Base-by-base conservation (phyloP, 2,888 invertebrate species). In the Trilocha varians region DNA sequence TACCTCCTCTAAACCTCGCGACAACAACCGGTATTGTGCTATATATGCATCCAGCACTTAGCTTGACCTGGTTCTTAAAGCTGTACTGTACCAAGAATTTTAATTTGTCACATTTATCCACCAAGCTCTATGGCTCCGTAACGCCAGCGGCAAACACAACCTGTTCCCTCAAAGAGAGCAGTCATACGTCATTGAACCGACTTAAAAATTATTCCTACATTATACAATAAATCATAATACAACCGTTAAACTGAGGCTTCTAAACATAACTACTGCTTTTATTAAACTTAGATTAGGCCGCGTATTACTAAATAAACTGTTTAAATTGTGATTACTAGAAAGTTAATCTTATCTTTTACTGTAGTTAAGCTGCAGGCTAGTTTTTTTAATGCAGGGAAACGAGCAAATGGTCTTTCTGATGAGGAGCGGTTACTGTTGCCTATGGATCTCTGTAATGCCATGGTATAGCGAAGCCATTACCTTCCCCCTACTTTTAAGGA, bases 221-320 rank as follows among this genome's bases (percentile, higher is more conserved):
- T 78, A 78, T 71, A 78, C 70, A 78, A 84, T 85, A 85, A 85
- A 85, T 85, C 84, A 85, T 84, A 78, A n/a, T 79, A 80, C 76
- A 78, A 74, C 83, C 76, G 62, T 83, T 84, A 85, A 85, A 73
- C 78, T 78, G 76, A 76, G 79, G 77, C 77, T 64, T 68, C 57
- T 57, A 62, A 75, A 71, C 75, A 76, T 77, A 77, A 79, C 76
- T 78, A 78, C 60, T 73, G 69, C 70, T 71, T 77, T 76, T 82
- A 82, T 83, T 72, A 77, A 82, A 78, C 83, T 85, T 83, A 83
- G 83, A 83, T 75, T 83, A 57, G 25, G 25, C 25, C 6, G 25
- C 25, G 25, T 25, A 25, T 25, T 50, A 36, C 48, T 47, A 39
- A 44, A 18, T 38, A 48, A 42, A 39, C 40, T 46, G 42, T 48